Conservation (phyloP, 1,140 invertebrate species). For the Trichomalopsis sarcophagae region DNA sequence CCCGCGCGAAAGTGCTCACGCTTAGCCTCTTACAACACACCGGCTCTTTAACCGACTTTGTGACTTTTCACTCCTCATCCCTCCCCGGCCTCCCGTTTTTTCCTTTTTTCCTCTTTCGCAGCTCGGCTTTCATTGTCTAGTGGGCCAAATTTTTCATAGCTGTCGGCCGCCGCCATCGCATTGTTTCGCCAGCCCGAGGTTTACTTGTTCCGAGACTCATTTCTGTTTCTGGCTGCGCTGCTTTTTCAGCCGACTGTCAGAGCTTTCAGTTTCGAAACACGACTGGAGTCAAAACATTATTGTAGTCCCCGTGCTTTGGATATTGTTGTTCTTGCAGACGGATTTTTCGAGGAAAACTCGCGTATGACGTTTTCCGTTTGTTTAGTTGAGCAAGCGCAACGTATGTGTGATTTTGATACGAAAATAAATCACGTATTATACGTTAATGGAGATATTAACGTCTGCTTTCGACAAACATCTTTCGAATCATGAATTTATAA, state of each 20-base stretch:
- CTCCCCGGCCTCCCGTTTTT: background rate
- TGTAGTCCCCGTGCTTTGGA: background rate
- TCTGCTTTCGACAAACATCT: too few relatives aligned
- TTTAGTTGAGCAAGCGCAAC: background rate
- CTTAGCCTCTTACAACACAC: conserved; percentile 11
- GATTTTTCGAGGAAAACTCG: background rate
- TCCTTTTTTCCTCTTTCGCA: background rate
- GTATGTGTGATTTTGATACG: too few relatives aligned
- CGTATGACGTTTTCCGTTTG: background rate
- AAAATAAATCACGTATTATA: too few relatives aligned
- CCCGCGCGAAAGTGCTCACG: background rate
- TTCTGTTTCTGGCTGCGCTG: background rate
- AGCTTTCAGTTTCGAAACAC: background rate
- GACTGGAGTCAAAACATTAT: background rate
- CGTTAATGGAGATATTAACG: too few relatives aligned
- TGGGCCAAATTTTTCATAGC: conserved; percentile 1
- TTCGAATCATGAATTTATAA: too few relatives aligned
- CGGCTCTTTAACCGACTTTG: conserved; percentile 36
- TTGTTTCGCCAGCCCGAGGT: conserved; percentile 29
- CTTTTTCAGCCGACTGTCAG: conserved; percentile 6
- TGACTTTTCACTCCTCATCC: conserved; percentile 10
- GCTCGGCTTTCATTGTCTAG: background rate
- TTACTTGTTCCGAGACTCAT: background rate
- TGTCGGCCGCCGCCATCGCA: background rate
- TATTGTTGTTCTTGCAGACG: background rate